Percentiles rank a stretch among this genome's conserved stretches.
These are phyloP conservation scores for Silurus asotus DNA, from an alignment of 2,113 vertebrate genomes.

Conservation along the genomic window DNA sequence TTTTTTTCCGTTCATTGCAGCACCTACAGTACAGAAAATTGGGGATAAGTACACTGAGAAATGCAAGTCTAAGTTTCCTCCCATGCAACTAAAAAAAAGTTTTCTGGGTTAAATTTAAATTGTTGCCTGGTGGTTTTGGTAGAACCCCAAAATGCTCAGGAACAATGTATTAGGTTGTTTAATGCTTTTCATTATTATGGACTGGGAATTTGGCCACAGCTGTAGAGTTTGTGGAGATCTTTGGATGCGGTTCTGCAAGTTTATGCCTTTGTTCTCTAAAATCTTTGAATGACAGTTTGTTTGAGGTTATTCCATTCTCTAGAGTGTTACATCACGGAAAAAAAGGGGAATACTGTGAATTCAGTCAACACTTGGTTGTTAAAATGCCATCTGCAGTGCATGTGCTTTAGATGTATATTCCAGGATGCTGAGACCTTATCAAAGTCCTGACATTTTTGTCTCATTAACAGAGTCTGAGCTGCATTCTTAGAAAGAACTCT, in stretches of 20 bases:
- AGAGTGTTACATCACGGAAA: too few species aligned
- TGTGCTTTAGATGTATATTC: background rate
- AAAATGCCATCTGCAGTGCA: background rate
- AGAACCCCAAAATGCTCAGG: background rate
- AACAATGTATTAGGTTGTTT: background rate
- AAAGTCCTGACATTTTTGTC: background rate
- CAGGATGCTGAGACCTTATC: background rate
- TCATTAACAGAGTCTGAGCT: background rate
- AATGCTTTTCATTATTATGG: background rate
- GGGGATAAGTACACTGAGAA: background rate
- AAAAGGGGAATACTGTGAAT: too few species aligned
- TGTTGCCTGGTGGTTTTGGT: too few species aligned
- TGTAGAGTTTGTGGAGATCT: background rate
- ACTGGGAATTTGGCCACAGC: background rate
- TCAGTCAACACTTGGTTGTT: too few species aligned
- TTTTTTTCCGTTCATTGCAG: slow-evolving; percentile 25
- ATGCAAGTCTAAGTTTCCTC: background rate
- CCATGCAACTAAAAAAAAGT: too few species aligned
- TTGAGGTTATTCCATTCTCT: too few species aligned
- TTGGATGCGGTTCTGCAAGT: background rate
- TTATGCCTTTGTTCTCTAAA: too few species aligned
- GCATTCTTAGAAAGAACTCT: background rate
- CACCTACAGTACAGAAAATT: slow-evolving; percentile 15
- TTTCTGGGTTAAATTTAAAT: too few species aligned
- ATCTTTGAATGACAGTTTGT: background rate